Evolutionary conservation across 2,888 invertebrate species (phyloP), one percentile per base, ranked within the genome.

Genomic region (Doris montereyensis): DNA sequence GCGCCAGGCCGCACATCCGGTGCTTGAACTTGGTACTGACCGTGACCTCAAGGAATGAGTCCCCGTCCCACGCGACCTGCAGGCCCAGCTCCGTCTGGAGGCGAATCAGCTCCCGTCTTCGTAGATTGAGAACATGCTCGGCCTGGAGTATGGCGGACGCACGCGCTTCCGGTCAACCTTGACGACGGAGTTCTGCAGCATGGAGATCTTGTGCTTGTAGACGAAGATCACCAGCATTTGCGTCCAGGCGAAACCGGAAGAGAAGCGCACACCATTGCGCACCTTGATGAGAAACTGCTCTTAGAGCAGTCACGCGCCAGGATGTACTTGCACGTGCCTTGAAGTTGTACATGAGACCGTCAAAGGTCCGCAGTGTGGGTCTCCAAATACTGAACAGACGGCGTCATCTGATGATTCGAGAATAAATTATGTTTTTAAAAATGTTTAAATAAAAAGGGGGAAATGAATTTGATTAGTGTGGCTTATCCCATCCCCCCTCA

Each of bases 301-400:
- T 83, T 71, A 32, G 92, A 92, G 89, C 97, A 97, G 91, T 97
- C 97, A 24, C 96, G 94, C 0, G 95, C 95, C 84, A 98, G 92
- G 85, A 97, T 95, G 91, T 98, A 98, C 84, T 88, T 88, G 82
- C 98, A 98, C 0, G 96, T 94, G 52, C 97, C 98, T 86, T 89
- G 90, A 98, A 98, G 90, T 96, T 97, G 91, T 95, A 98, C 89
- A 97, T 95, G 90, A 95, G 95, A 57, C 97, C 97, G 89, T 98
- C 98, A 91, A 97, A 98, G 2, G 97, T 97, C 88, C 96, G 90
- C 97, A 98, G 91, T 98, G 97, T 0, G 97, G 97, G 91, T 97
- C 97, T 0, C 97, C 97, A 87, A 97, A 97, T 1, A 97, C 97
- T 10, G 97, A 97, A 89, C 97, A 97, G 0, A 96, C 95, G 26